These are phyloP conservation scores for Drosophila prosaltans DNA, from an alignment of 1,140 invertebrate genomes.

Conservation along the genomic window DNA sequence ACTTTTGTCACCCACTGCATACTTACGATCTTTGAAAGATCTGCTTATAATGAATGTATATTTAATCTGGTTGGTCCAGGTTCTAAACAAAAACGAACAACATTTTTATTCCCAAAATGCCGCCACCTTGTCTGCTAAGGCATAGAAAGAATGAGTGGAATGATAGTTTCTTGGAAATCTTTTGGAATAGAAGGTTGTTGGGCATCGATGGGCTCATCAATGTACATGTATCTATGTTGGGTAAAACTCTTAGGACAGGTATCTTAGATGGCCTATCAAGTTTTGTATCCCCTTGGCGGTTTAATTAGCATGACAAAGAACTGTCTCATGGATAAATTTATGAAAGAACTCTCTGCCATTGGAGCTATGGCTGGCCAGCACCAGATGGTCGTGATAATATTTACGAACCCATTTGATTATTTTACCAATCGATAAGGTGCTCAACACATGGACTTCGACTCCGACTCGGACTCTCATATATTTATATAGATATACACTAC, in stretches of 20 bases:
- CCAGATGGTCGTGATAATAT: conserved; percentile 75
- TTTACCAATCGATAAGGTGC: conserved; percentile 59
- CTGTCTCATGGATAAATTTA: conserved; percentile 77
- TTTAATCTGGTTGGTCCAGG: too few species aligned
- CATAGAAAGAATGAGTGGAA: neutral
- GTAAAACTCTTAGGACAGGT: conserved; percentile 60
- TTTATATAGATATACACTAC: too few species aligned
- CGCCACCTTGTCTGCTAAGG: conserved; percentile 63
- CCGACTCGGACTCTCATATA: too few species aligned
- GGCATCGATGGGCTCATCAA: conserved; percentile 51
- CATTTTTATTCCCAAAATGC: conserved; percentile 26
- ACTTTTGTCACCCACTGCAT: too few species aligned
- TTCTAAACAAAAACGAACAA: neutral
- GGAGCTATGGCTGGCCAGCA: conserved; percentile 41
- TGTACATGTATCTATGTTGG: conserved; percentile 18
- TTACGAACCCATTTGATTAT: conserved; percentile 79
- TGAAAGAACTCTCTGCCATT: conserved; percentile 60
- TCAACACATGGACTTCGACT: too few species aligned
- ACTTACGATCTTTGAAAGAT: too few species aligned
- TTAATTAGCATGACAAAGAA: conserved; percentile 83
- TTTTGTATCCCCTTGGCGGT: conserved; percentile 71
- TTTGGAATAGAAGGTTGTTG: neutral
- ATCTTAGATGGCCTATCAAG: conserved; percentile 72
- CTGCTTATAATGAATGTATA: too few species aligned
- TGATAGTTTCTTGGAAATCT: conserved; percentile 1